Evolutionary conservation across 2,797 vertebrate species (phyloP).

Genomic region (Synaphobranchus kaupii): DNA sequence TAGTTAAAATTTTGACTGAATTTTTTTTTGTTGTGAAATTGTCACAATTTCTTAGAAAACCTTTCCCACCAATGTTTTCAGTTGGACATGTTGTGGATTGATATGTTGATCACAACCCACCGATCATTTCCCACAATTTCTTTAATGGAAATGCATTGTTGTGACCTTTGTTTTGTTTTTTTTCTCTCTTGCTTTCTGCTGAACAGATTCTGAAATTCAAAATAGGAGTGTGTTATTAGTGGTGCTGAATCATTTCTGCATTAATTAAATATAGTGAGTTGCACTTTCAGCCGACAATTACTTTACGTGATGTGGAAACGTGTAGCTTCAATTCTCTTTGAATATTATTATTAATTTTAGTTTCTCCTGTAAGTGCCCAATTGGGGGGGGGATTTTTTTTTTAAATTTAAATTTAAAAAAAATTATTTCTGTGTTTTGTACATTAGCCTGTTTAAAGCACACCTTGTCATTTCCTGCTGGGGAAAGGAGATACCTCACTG

Average conservation of each 20-base stretch:
- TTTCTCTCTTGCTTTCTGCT: neutral
- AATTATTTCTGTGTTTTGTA: too few relatives aligned
- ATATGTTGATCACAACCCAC: neutral
- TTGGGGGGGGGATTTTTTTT: too few relatives aligned
- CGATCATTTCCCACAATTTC: neutral
- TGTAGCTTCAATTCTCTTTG: neutral
- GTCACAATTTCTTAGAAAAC: neutral
- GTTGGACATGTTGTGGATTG: neutral
- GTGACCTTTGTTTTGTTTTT: neutral
- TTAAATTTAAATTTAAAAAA: too few relatives aligned
- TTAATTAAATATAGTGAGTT: neutral
- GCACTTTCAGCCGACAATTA: neutral
- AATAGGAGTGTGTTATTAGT: constrained; percentile 12
- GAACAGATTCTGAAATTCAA: neutral
- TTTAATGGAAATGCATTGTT: neutral
- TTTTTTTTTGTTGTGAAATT: too few relatives aligned
- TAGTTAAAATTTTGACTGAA: too few relatives aligned
- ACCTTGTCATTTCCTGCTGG: neutral
- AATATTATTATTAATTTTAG: neutral
- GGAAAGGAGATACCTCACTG: neutral
- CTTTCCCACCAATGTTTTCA: too few relatives aligned
- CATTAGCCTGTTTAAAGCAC: too few relatives aligned
- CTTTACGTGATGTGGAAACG: neutral
- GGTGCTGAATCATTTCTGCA: neutral
- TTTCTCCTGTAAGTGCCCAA: neutral